phyloP scores from a whole-genome alignment of 1,140 invertebrate genomes.

The Drosophila rhopaloa region DNA sequence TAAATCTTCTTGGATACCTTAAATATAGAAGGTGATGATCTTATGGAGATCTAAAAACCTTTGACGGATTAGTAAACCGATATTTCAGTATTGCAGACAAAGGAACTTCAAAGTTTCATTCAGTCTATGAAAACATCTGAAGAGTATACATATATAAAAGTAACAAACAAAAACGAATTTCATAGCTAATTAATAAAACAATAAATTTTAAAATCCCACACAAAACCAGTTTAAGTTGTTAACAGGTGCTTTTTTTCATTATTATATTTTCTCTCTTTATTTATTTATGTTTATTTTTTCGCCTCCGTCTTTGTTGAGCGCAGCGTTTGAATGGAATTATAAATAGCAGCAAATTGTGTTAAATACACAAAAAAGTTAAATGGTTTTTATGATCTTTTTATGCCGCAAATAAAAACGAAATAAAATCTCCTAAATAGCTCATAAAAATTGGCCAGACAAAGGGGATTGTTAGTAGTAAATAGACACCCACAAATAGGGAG shows the following conservation, averaged over 20 bases:
- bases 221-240: conserved; percentile 68
- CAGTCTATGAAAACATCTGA: conserved; percentile 6
- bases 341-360: conserved; percentile 70
- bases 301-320: conserved; percentile 11
- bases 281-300: conserved; percentile 13
- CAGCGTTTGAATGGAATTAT: conserved; percentile 66
- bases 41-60: conserved; percentile 1
- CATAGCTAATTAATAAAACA: conserved; percentile 50
- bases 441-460: conserved; percentile 47
- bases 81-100: conserved; percentile 10
- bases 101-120: conserved; percentile 13
- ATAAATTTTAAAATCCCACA: conserved; percentile 41
- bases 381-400: conserved; percentile 62
- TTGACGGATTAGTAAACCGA: conserved; percentile 33
- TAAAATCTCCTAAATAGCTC: conserved; percentile 53
- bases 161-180: conserved; percentile 27
- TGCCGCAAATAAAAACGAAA: conserved; percentile 51
- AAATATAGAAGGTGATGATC: neutral
- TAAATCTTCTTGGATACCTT: conserved; percentile 1
- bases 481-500: conserved; percentile 58
- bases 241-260: conserved; percentile 64
- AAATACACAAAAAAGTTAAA: conserved; percentile 53
- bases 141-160: conserved; percentile 3
- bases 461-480: conserved; percentile 29
- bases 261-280: conserved; percentile 38